Evolutionary conservation across 2,797 vertebrate genomes (phyloP).

Genomic region (Anguilla anguilla): DNA sequence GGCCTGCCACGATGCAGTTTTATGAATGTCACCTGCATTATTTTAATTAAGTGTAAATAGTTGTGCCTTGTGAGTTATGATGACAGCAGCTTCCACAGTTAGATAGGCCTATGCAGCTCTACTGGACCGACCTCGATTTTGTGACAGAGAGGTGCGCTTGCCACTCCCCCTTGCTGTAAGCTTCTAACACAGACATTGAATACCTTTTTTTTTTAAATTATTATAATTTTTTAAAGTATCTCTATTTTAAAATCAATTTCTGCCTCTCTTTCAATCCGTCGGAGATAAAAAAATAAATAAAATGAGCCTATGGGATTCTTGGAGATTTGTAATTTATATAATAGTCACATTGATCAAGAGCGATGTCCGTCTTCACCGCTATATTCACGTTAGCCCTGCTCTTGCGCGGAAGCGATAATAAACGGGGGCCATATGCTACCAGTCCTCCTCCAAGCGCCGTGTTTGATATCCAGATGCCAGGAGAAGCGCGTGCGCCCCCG

Average conservation of each 20-base stretch:
- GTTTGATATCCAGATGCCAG: conserved; percentile 67
- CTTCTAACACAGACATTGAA: background rate
- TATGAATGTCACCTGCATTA: no score
- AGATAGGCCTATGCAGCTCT: background rate
- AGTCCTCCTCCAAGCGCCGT: conserved; percentile 49
- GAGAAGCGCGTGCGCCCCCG: conserved; percentile 55
- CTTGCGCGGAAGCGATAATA: conserved; percentile 42
- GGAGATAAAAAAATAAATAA: background rate
- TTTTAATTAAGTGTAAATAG: background rate
- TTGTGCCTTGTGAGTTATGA: background rate
- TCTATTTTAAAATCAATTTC: background rate
- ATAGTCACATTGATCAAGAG: background rate
- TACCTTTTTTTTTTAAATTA: no score
- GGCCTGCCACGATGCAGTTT: background rate
- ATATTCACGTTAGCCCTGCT: background rate
- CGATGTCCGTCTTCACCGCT: background rate
- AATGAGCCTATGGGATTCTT: background rate
- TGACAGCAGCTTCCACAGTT: background rate
- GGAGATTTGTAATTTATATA: background rate
- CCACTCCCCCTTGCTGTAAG: background rate
- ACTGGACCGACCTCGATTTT: background rate
- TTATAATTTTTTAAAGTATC: background rate
- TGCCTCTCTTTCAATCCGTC: background rate
- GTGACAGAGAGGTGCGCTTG: background rate
- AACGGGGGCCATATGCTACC: conserved; percentile 60